Evolutionary conservation across 2,113 vertebrate species (phyloP).

Genomic region (Colossoma macropomum): DNA sequence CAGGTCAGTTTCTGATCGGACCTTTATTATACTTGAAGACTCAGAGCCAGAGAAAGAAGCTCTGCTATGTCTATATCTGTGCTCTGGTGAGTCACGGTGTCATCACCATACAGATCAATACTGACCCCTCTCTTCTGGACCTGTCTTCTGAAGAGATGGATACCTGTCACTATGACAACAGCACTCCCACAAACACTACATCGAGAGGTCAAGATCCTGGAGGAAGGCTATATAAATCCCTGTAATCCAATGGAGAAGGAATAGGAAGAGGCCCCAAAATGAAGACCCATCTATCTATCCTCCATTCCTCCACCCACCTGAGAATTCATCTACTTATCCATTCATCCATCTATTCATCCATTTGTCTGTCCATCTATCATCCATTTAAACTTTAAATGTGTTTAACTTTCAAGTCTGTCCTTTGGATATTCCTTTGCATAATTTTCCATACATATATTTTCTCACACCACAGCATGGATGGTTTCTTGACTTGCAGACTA

Average conservation of each 20-base stretch:
- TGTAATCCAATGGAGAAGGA: background rate
- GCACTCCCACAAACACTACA: background rate
- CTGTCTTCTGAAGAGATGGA: slow-evolving; percentile 6
- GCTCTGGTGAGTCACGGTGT: slow-evolving; percentile 7
- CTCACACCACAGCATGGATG: background rate
- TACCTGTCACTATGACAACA: slow-evolving; percentile 41
- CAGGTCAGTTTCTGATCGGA: background rate
- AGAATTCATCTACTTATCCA: background rate
- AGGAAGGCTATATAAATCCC: background rate
- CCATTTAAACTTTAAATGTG: background rate
- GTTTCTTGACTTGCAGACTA: background rate
- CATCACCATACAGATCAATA: slow-evolving; percentile 11
- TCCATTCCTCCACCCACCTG: background rate
- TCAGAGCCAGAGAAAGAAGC: background rate
- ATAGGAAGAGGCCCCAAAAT: background rate
- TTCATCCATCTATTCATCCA: background rate
- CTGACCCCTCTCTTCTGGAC: slow-evolving; percentile 1
- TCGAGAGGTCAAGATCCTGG: slow-evolving; percentile 8
- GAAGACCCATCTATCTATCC: background rate
- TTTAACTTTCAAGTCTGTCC: background rate
- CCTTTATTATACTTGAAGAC: background rate
- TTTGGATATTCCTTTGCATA: background rate
- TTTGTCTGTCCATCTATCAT: background rate
- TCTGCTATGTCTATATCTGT: background rate
- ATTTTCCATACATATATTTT: background rate